Evolutionary conservation across 2,888 invertebrate genomes (phyloP).

Genomic region (Idaea straminata): DNA sequence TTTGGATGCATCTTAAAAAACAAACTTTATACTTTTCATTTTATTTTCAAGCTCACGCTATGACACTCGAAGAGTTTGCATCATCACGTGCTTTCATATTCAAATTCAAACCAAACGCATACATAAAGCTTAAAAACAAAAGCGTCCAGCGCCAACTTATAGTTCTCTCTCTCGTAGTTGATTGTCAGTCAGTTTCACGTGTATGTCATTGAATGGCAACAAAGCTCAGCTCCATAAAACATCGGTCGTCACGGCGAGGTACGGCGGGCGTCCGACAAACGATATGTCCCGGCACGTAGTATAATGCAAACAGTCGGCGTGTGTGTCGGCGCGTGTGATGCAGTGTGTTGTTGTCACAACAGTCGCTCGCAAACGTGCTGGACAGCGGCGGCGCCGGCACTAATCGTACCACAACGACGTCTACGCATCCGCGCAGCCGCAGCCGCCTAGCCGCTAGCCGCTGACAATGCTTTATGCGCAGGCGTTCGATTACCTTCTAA

Average conservation of each 20-base stretch:
- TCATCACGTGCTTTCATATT: slow-evolving; percentile 43
- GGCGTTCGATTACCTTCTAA: slow-evolving; percentile 42
- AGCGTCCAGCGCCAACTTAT: slow-evolving; percentile 37
- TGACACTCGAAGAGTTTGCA: slow-evolving; percentile 36
- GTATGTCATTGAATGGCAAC: slow-evolving; percentile 52
- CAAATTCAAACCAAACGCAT: slow-evolving; percentile 36
- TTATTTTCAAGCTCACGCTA: slow-evolving; percentile 14
- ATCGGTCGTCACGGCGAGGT: slow-evolving; percentile 43
- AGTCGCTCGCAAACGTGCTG: slow-evolving; percentile 44
- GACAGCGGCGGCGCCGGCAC: slow-evolving; percentile 60
- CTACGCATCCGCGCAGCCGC: slow-evolving; percentile 44
- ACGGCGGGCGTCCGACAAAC: slow-evolving; percentile 59
- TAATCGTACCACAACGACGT: slow-evolving; percentile 64
- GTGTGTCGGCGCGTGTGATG: slow-evolving; percentile 68
- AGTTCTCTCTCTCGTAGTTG: slow-evolving; percentile 50
- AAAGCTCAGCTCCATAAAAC: slow-evolving; percentile 60
- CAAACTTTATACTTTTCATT: slow-evolving; percentile 15
- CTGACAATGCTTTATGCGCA: slow-evolving; percentile 62
- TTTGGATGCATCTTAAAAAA: too few species aligned
- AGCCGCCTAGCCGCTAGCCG: slow-evolving; percentile 39
- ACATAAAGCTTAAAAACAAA: slow-evolving; percentile 45
- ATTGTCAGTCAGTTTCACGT: slow-evolving; percentile 58
- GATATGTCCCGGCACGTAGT: slow-evolving; percentile 75
- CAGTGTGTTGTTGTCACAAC: slow-evolving; percentile 65
- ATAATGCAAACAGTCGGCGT: slow-evolving; percentile 77